Percentiles rank a stretch among this genome's conserved stretches.
phyloP scores from a whole-genome alignment of 1,140 invertebrate genomes.

The Pseudachorutes palmiensis region DNA sequence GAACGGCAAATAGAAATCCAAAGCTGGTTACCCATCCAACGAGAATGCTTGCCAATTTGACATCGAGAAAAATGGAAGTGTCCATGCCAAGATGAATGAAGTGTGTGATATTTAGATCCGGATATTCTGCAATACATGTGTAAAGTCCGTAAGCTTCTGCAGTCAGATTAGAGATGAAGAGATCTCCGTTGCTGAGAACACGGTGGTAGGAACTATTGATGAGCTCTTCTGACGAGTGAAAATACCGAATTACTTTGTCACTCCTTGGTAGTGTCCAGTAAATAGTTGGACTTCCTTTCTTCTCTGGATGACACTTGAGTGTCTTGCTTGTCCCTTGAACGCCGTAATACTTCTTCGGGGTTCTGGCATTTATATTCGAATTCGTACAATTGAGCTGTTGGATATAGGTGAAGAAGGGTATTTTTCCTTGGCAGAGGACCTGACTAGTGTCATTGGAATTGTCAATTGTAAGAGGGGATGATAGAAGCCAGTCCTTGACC shows the following conservation, averaged over 20 bases:
- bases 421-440: conserved; percentile 18
- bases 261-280: conserved; percentile 72
- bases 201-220: conserved; percentile 3
- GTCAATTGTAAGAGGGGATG: conserved; percentile 27
- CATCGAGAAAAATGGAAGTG: conserved; percentile 66
- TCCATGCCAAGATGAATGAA: conserved; percentile 67
- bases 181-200: conserved; percentile 55
- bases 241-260: background rate
- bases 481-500: conserved; percentile 61
- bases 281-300: conserved; percentile 65
- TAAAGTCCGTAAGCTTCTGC: conserved; percentile 78
- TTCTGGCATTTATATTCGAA: conserved; percentile 1
- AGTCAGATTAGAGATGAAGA: conserved; percentile 56
- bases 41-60: conserved; percentile 72
- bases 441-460: conserved; percentile 28
- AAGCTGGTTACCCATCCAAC: conserved; percentile 68
- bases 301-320: conserved; percentile 65
- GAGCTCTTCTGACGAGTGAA: background rate
- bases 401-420: conserved; percentile 4
- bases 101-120: conserved; percentile 63
- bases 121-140: conserved; percentile 74
- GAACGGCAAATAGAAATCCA: conserved; percentile 66
- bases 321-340: conserved; percentile 49
- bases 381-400: conserved; percentile 17
- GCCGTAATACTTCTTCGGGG: conserved; percentile 10